A percentile compares a stretch with the other conserved stretches of the same genome.
These are phyloP conservation scores for Leucophenga montana DNA, from an alignment of 2,888 invertebrate species.

Conservation along the genomic window DNA sequence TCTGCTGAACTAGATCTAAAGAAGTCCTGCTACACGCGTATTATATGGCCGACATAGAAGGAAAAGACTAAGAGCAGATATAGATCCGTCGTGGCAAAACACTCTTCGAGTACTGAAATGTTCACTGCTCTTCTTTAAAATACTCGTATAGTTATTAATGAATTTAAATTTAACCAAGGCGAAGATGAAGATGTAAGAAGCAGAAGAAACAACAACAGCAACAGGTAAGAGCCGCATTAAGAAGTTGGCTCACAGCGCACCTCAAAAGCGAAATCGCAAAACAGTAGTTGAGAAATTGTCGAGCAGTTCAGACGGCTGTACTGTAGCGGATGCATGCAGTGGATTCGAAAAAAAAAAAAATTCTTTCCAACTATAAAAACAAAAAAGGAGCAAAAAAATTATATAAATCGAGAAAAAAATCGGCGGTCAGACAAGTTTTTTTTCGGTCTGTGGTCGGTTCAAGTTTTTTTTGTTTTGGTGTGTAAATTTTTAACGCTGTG, in stretches of 20 bases:
- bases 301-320: slow-evolving; percentile 61
- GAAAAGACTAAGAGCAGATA: no score
- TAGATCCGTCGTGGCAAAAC: no score
- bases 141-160: no score
- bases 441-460: slow-evolving; percentile 47
- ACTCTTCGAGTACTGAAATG: no score
- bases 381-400: slow-evolving; percentile 35
- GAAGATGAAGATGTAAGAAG: slow-evolving; percentile 11
- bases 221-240: neutral
- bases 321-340: slow-evolving; percentile 6
- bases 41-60: no score
- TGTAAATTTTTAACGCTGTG: slow-evolving; percentile 31
- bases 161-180: slow-evolving; percentile 35
- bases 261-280: no score
- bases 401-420: slow-evolving; percentile 26
- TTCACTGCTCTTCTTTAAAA: no score
- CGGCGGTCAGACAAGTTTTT: slow-evolving; percentile 54
- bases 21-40: no score
- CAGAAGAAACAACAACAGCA: neutral
- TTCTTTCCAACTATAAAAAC: slow-evolving; percentile 1
- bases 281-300: slow-evolving; percentile 66
- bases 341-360: slow-evolving; percentile 3
- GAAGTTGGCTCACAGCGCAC: no score
- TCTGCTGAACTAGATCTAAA: no score
- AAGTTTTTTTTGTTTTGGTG: slow-evolving; percentile 41